Percentiles rank a stretch among this genome's conserved stretches.
These are phyloP conservation scores for Odontophorus gujanensis DNA, from an alignment of 2,113 vertebrate genomes.

Conservation along the genomic window DNA sequence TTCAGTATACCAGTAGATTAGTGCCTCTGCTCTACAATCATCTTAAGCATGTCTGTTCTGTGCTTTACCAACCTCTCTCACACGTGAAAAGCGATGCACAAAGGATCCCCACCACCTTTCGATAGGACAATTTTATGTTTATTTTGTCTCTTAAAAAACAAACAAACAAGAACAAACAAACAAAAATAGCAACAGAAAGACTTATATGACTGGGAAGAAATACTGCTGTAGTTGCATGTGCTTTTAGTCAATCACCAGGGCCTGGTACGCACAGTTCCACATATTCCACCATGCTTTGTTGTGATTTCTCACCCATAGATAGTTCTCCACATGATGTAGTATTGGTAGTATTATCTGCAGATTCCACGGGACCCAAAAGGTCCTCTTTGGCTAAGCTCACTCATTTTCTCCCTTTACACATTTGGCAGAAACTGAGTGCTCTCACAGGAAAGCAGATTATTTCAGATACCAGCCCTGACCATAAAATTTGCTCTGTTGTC, in stretches of 20 bases:
- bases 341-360: background rate
- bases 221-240: background rate
- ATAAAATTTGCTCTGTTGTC: background rate
- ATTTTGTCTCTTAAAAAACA: background rate
- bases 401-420: background rate
- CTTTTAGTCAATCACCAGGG: background rate
- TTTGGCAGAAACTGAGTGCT: background rate
- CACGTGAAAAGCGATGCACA: background rate
- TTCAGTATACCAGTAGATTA: background rate
- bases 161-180: background rate
- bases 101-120: background rate
- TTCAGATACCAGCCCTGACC: background rate
- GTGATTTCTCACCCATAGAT: too few relatives aligned
- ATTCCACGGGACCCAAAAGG: background rate
- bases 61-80: fast-evolving
- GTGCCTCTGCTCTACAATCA: background rate
- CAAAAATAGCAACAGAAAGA: background rate
- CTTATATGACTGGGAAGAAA: background rate
- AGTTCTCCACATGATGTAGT: background rate
- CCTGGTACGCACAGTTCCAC: background rate
- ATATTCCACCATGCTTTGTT: background rate
- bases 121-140: background rate
- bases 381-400: background rate
- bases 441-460: background rate
- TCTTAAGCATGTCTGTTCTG: background rate